Base-by-base conservation (phyloP, 2,113 vertebrate species). In the Tupaia chinensis region DNA sequence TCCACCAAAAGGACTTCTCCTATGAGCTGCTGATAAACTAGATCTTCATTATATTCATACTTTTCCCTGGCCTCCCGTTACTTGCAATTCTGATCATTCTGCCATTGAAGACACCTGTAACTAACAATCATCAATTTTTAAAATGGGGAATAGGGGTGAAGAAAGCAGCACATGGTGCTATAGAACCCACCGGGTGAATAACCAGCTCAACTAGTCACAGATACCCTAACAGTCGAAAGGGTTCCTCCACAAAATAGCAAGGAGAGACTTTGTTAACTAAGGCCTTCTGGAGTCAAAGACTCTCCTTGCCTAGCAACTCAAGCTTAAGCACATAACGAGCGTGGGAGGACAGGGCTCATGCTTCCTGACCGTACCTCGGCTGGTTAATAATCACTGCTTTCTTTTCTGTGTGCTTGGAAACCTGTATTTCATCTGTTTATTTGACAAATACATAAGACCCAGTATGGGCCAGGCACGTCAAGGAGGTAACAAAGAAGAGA, bases 61-160 rank as follows among this genome's bases (percentile, higher is more conserved):
- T 32, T 19, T 14, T 7, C 25, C 77, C 66, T 68, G 56, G 29
- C 54, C 17, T 70, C 83, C 27, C 82, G 76, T 79, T 61, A 93
- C 16, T 44, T 66, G n/a, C 53, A 72, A 61, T 61, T 93, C 87
- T 88, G 73, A 70, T 76, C 73, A 63, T 54, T 60, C 27, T 93
- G 16, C 66, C 77, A 70, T 44, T 68, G 34, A 90, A 87, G 65
- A 90, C 5, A 65, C 3, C 22, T 32, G 1, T 25, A 66, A 74
- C 19, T 65, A 32, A 84, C 84, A 93, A 68, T 14, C 44, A 82
- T 66, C 69, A 25, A 27, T n/a, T 76, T 12, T 20, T 61, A 86
- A 78, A 78, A 34, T 9, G n/a, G 29, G 63, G 58, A 54, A 53
- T 1, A 19, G 61, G 82, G 66, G 70, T 70, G 27, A 32, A 53